Evolutionary conservation across 1,140 invertebrate species (phyloP).

Genomic region (Chrysomallon squamiferum): DNA sequence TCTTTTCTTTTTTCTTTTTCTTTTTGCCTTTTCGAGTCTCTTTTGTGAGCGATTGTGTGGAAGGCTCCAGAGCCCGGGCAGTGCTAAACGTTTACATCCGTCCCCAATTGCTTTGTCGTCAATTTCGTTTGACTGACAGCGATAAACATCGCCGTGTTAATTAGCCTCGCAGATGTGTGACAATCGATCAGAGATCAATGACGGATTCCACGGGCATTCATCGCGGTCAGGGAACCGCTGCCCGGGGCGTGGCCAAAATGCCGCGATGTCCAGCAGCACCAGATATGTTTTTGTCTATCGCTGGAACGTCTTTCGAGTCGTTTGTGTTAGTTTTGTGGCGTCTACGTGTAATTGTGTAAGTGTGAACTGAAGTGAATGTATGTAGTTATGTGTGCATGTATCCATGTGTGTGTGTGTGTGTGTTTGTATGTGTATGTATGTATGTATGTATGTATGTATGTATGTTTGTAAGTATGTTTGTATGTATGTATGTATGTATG

Average conservation of each 20-base stretch:
- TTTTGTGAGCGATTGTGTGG: background rate
- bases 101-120: constrained; percentile 17
- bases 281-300: background rate
- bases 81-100: constrained; percentile 7
- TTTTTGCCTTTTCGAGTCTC: background rate
- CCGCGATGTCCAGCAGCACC: background rate
- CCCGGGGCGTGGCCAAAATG: background rate
- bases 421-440: background rate
- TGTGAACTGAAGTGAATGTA: background rate
- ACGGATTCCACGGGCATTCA: background rate
- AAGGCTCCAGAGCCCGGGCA: background rate
- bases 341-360: background rate
- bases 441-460: background rate
- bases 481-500: background rate
- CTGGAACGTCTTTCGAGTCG: background rate
- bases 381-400: background rate
- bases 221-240: background rate
- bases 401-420: background rate
- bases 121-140: constrained; percentile 18
- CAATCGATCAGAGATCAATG: constrained; percentile 21
- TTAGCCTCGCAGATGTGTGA: constrained; percentile 18
- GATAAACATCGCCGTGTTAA: constrained; percentile 21
- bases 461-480: background rate
- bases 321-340: background rate
- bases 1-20: background rate